Conservation (phyloP, 2,888 invertebrate species). For the Helicoverpa assulta region DNA sequence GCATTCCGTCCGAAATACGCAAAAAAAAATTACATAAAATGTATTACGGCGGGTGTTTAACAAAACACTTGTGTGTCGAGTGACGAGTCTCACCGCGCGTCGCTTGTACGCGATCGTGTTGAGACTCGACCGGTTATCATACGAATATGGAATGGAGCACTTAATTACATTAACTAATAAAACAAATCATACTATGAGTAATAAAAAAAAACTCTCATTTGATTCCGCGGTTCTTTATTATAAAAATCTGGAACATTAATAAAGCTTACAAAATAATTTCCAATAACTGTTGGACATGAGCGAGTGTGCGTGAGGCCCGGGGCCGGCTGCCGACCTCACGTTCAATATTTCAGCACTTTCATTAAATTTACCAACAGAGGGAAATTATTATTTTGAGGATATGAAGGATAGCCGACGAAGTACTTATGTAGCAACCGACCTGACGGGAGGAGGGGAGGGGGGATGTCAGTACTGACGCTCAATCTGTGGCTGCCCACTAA, state of each 20-base stretch:
- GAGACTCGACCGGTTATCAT: no score
- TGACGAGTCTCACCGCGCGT: neutral
- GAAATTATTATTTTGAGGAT: slow-evolving; percentile 40
- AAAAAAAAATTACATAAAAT: slow-evolving; percentile 22
- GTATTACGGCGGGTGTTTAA: slow-evolving; percentile 40
- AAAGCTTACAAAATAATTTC: slow-evolving; percentile 5
- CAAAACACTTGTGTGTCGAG: slow-evolving; percentile 11
- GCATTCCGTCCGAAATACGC: slow-evolving; percentile 17
- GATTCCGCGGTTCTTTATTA: no score
- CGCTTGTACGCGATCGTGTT: no score
- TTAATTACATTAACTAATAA: no score
- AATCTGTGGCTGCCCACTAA: no score
- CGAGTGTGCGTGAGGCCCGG: slow-evolving; percentile 22
- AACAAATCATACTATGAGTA: no score
- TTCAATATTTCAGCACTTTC: slow-evolving; percentile 51
- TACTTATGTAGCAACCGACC: neutral
- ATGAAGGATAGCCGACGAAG: slow-evolving; percentile 35
- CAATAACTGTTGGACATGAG: slow-evolving; percentile 42
- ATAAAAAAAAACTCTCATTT: no score
- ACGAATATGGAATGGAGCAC: no score
- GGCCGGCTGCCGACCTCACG: slow-evolving; percentile 38
- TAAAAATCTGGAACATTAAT: no score
- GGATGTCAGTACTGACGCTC: no score
- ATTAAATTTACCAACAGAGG: slow-evolving; percentile 48
- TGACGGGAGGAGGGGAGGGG: neutral